phyloP scores from a whole-genome alignment of 2,888 invertebrate genomes.

The Keiferia lycopersicella region DNA sequence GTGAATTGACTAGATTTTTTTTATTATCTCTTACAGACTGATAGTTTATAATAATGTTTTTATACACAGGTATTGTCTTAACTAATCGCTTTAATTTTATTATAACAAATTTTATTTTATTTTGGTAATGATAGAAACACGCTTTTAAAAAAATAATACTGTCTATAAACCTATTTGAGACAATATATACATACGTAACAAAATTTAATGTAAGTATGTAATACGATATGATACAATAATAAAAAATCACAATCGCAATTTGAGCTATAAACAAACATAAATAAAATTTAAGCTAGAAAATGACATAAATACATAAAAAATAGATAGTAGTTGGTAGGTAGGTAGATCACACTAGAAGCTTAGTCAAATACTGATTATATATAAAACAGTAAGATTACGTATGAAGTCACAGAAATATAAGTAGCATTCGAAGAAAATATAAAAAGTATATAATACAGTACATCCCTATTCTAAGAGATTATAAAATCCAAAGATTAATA shows the following conservation, averaged over 20 bases:
- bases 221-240: neutral
- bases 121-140: too few relatives aligned
- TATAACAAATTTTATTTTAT: neutral
- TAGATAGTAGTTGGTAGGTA: too few relatives aligned
- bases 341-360: neutral
- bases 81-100: too few relatives aligned
- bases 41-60: neutral
- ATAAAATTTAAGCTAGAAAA: neutral
- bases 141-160: too few relatives aligned
- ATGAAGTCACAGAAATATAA: neutral
- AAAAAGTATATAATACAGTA: neutral
- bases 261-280: neutral
- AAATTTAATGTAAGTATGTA: too few relatives aligned
- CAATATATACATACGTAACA: too few relatives aligned
- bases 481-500: too few relatives aligned
- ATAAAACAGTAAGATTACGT: neutral
- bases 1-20: conserved; percentile 18
- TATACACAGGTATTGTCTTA: too few relatives aligned
- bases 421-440: neutral
- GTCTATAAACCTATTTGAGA: too few relatives aligned
- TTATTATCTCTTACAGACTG: neutral
- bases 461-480: neutral
- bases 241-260: neutral
- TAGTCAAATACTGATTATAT: neutral
- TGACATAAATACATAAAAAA: too few relatives aligned